phyloP scores from a whole-genome alignment of 2,113 vertebrate species.

The Indicator indicator region DNA sequence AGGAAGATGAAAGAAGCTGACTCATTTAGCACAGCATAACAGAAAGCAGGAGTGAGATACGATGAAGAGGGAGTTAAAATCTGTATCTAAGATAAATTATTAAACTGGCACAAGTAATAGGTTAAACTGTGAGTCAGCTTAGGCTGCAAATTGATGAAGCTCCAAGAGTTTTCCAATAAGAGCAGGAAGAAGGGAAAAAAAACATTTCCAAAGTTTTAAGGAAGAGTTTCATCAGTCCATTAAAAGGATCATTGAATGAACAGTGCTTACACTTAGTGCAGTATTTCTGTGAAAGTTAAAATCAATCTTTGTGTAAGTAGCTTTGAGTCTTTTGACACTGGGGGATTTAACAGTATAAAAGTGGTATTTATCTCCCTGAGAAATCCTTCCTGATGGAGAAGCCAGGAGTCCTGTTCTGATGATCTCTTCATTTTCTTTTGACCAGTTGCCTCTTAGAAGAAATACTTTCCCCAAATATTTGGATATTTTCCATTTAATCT shows the following conservation, averaged over 20 bases:
- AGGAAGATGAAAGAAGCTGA: background rate
- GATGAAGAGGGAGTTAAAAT: background rate
- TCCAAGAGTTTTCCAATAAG: background rate
- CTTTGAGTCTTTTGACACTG: background rate
- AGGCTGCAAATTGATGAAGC: background rate
- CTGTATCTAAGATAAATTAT: background rate
- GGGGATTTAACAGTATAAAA: background rate
- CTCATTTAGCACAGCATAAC: background rate
- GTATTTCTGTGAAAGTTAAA: background rate
- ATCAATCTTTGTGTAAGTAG: background rate
- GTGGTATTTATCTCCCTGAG: background rate
- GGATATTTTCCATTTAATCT: background rate
- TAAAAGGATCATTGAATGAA: background rate
- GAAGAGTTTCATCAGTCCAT: background rate
- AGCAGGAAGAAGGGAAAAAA: background rate
- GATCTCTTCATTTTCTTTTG: background rate
- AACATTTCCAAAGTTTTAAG: background rate
- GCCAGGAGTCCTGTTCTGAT: background rate
- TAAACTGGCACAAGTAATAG: background rate
- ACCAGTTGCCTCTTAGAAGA: background rate
- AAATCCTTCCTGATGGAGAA: background rate
- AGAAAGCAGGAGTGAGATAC: background rate
- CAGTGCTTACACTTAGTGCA: background rate
- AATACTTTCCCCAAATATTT: background rate
- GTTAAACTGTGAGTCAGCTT: background rate